These are phyloP conservation scores for Protosalanx chinensis DNA, from an alignment of 2,797 vertebrate species.

Conservation along the genomic window DNA sequence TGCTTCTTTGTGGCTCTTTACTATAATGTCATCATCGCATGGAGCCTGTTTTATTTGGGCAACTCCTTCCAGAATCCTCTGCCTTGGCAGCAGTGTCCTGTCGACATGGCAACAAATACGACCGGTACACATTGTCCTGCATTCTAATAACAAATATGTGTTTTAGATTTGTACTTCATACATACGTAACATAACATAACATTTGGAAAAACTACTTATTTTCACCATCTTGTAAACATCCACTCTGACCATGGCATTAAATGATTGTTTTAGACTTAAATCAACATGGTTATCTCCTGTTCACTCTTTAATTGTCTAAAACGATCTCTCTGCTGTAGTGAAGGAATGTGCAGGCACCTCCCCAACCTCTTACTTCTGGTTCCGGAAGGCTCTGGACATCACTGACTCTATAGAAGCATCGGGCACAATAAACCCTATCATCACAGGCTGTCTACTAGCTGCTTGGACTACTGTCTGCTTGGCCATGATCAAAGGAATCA, in stretches of 20 bases:
- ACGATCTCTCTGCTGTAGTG: conserved; percentile 49
- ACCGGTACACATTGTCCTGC: conserved; percentile 59
- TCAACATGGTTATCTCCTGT: background rate
- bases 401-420: conserved; percentile 75
- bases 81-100: conserved; percentile 76
- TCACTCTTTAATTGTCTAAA: background rate
- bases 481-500: conserved; percentile 86
- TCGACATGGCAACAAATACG: conserved; percentile 59
- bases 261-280: no score
- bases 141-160: background rate
- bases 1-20: conserved; percentile 83
- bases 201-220: no score
- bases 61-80: conserved; percentile 80
- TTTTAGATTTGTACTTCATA: background rate
- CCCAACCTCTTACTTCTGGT: conserved; percentile 83
- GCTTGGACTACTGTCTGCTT: conserved; percentile 79
- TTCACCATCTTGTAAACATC: no score
- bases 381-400: conserved; percentile 79
- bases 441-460: conserved; percentile 77
- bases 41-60: conserved; percentile 83
- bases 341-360: conserved; percentile 74
- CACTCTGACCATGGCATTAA: no score
- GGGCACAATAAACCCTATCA: conserved; percentile 71
- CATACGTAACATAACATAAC: no score
- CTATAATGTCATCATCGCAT: conserved; percentile 85